Evolutionary conservation across 1,140 invertebrate species (phyloP), one percentile per base, ranked within the genome.

Genomic region (Trichonephila clavipes): DNA sequence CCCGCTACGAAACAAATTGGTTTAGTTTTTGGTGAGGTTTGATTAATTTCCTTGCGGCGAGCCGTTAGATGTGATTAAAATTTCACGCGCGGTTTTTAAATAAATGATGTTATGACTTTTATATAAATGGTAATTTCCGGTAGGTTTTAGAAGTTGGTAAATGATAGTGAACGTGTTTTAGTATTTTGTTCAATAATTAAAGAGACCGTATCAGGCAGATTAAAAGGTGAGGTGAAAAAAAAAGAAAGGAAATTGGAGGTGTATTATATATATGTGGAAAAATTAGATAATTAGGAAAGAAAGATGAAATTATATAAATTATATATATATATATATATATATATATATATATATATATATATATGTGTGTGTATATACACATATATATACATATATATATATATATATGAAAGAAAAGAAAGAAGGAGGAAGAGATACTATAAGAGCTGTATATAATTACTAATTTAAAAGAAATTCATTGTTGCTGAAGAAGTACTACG

Each of bases 1-100:
- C 66, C 66, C n/a, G 66, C 69, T 12, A 24, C 16, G 69, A 77
- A 77, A 77, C 69, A 77, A 77, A 77, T 77, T 77, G 69, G 69
- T 34, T 77, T 77, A 77, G 16, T 40, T 77, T 4, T 77, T 18
- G 28, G 28, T 40, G 69, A 77, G 69, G 24, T 77, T 77, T 77
- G 28, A 77, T 77, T 77, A 77, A 77, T 34, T 77, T 77, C 69
- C 28, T 40, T 14, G 16, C 24, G 69, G 28, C 24, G 69, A 34
- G 12, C 28, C 16, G 69, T 77, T 77, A 28, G 69, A 77, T 40
- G 24, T 28, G 14, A 77, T 77, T 77, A 28, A 34, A 77, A 77
- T 77, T 77, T 77, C 69, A 77, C 69, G 69, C 28, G 24, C 34
- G 34, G 2, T 40, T 77, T 77, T 77, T 28, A 77, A 40, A 77